Conservation (phyloP, 2,797 vertebrate species). For the Sebastes kiyomatsui region DNA sequence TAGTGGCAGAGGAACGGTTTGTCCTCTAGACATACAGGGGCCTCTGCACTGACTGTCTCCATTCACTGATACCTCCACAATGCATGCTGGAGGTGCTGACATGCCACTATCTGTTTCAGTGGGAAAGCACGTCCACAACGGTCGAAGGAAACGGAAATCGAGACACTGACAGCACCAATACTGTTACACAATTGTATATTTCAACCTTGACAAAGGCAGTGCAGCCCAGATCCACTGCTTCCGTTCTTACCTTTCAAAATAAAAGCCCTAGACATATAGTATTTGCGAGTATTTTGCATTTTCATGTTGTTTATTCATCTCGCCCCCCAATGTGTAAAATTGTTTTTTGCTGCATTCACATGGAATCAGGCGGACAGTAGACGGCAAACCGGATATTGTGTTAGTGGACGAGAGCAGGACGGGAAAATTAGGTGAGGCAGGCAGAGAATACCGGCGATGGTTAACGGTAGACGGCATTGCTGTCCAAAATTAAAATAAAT, state of each 20-base stretch:
- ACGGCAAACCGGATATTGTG: too few species aligned
- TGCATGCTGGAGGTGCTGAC: neutral
- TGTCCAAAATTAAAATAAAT: too few species aligned
- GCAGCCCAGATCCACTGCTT: fast-evolving
- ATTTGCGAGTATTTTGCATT: neutral
- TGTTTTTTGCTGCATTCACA: too few species aligned
- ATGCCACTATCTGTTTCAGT: neutral
- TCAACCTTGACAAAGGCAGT: neutral
- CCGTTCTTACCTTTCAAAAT: too few species aligned
- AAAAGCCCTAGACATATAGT: neutral
- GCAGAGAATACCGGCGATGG: too few species aligned
- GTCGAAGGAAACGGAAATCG: neutral
- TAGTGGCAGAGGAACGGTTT: neutral
- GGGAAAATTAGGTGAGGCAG: too few species aligned
- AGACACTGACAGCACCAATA: neutral
- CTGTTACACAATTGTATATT: neutral
- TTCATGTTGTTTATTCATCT: too few species aligned
- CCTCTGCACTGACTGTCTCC: conserved; percentile 12
- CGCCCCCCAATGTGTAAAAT: too few species aligned
- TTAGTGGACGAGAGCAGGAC: too few species aligned
- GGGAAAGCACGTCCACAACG: neutral
- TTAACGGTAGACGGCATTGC: too few species aligned
- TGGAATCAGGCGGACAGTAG: too few species aligned
- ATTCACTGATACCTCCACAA: conserved; percentile 1
- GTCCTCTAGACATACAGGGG: conserved; percentile 33